These are phyloP conservation scores for Formicarius rufipectus DNA, from an alignment of 2,113 vertebrate genomes.

Conservation along the genomic window DNA sequence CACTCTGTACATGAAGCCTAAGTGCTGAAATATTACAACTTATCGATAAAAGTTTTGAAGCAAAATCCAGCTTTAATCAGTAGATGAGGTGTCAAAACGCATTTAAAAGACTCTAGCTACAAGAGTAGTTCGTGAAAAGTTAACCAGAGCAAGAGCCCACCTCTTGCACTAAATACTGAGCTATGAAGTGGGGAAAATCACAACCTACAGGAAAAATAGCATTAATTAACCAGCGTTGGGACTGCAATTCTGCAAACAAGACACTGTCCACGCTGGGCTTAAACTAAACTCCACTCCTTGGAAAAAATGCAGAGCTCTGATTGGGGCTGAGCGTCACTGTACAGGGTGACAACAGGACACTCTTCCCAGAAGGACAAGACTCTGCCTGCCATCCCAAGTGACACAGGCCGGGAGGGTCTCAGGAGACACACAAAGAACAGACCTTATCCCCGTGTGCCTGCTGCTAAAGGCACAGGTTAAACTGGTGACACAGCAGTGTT, in stretches of 20 bases:
- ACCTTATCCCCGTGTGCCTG: fast-evolving
- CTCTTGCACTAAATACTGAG: fast-evolving
- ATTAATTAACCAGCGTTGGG: neutral
- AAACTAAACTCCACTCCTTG: neutral
- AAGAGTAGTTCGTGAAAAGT: neutral
- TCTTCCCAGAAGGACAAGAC: neutral
- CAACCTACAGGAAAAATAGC: neutral
- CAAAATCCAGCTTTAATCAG: neutral
- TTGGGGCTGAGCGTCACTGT: fast-evolving
- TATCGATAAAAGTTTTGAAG: neutral
- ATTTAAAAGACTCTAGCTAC: neutral
- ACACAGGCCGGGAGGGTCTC: neutral
- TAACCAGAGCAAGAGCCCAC: neutral
- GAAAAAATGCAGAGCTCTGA: neutral
- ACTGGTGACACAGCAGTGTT: fast-evolving
- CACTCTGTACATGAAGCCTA: fast-evolving
- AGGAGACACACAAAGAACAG: too few relatives aligned
- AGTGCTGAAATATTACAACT: neutral
- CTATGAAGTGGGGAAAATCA: neutral
- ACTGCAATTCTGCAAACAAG: neutral
- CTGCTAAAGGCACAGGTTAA: fast-evolving
- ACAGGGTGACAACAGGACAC: neutral
- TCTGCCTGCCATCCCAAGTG: neutral
- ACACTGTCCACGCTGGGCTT: neutral
- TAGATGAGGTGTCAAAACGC: neutral